Evolutionary conservation across 2,888 invertebrate species (phyloP), one percentile per base, ranked within the genome.

Genomic region (Drosophila monieri): DNA sequence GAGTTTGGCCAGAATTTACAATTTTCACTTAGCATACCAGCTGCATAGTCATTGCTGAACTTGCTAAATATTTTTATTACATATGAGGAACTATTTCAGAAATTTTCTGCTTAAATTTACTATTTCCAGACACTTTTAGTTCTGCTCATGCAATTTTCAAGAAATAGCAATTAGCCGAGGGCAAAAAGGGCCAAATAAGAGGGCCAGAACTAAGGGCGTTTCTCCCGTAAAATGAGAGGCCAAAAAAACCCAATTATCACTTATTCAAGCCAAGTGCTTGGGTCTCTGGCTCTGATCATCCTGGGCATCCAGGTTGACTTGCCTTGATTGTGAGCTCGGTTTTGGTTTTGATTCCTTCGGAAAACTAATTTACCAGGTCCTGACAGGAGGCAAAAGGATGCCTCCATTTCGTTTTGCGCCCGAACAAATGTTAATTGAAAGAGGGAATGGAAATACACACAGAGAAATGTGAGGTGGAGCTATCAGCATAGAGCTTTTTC

Each of bases 341-440:
- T 51, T 61, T 32, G 49, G 43, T 35, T 68, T 66, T 54, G 68
- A 59, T 69, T 68, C 53, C 48, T 41, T 44, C 60, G 53, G 68
- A 44, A 68, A 69, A 69, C 60, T 69, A 64, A 65, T 64, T 66
- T 66, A 37, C 54, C 37, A 37, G 48, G 48, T 21, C 4, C 27
- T 35, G 59, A 53, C 43, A 35, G 35, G 35, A 35, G 35, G 14
- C 30, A 30, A 44, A 48, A 27, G 41, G 25, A 43, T 23, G 49
- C 39, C 27, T 41, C 49, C 15, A 41, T 44, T 43, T 48, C 59
- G 62, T 66, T 74, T 66, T 72, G 59, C 68, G 77, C 43, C 66
- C 60, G 60, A 54, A 55, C 74, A 80, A 78, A 76, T 84, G 80
- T 78, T 80, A 84, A 80, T 80, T 80, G 78, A 84, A 80, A 84